These are phyloP conservation scores for Arctocebus calabarensis DNA, from an alignment of 2,797 vertebrate genomes.

Conservation along the genomic window DNA sequence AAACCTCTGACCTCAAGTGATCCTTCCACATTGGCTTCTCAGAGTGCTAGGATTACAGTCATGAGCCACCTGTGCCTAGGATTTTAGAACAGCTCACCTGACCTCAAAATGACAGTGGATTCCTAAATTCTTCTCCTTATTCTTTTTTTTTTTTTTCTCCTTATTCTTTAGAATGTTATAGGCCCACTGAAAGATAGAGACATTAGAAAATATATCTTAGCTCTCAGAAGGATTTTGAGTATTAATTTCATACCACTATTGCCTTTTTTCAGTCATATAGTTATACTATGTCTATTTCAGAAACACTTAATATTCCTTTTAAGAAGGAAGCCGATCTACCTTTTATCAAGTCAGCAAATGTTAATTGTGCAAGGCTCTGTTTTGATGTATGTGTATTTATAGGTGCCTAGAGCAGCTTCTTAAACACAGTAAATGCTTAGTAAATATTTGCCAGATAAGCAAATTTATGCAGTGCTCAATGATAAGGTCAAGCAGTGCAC, in stretches of 20 bases:
- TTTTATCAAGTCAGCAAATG: neutral
- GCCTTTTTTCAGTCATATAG: neutral
- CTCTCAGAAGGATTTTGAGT: neutral
- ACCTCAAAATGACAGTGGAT: neutral
- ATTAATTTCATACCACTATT: slow-evolving; percentile 41
- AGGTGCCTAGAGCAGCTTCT: neutral
- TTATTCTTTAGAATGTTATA: neutral
- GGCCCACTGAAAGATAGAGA: neutral
- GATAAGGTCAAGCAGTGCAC: neutral
- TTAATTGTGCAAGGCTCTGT: neutral
- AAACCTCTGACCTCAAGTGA: too few species aligned
- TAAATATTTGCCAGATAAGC: neutral
- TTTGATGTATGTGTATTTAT: neutral
- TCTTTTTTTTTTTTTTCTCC: neutral
- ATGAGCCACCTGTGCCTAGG: neutral
- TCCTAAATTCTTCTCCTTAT: neutral
- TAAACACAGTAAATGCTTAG: neutral
- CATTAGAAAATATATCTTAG: slow-evolving; percentile 1
- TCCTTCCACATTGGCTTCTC: too few species aligned
- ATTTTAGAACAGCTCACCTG: neutral
- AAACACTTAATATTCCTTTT: neutral
- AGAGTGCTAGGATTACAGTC: too few species aligned
- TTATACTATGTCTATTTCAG: neutral
- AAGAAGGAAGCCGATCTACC: neutral
- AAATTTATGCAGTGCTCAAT: neutral